Percentiles rank a stretch among this genome's conserved stretches.
Conservation (phyloP, 1,140 invertebrate species). For the Radopholus similis region DNA sequence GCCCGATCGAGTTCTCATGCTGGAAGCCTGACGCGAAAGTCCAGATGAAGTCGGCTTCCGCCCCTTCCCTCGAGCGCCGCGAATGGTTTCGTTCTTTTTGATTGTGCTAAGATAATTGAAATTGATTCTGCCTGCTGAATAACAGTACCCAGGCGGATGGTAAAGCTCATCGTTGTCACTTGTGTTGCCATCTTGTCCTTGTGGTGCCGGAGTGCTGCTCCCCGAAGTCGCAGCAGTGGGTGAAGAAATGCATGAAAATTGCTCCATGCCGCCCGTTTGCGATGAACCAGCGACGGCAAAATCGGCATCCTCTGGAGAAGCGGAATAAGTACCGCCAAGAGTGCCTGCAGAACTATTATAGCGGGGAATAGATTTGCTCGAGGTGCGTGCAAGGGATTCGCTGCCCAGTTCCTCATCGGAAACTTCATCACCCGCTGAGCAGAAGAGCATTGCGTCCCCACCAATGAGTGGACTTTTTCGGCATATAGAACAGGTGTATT, state of each 20-base stretch:
- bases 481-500: background rate
- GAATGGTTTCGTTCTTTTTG: background rate
- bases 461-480: constrained; percentile 7
- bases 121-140: background rate
- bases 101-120: background rate
- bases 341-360: constrained; percentile 1
- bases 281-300: background rate
- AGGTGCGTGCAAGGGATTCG: background rate
- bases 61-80: constrained; percentile 13
- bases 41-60: constrained; percentile 2
- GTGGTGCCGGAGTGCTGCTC: background rate
- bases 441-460: constrained; percentile 13
- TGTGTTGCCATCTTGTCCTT: background rate
- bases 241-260: constrained; percentile 10
- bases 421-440: background rate
- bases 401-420: constrained; percentile 8
- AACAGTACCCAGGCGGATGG: constrained; percentile 2
- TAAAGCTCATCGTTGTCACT: constrained; percentile 5
- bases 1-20: constrained; percentile 26
- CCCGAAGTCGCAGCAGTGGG: background rate
- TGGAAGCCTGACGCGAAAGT: constrained; percentile 3
- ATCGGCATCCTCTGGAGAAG: background rate
- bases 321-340: background rate
- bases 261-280: background rate
- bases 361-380: background rate